Base-by-base conservation (phyloP, 1,140 invertebrate species). In the Drosophila takahashii region DNA sequence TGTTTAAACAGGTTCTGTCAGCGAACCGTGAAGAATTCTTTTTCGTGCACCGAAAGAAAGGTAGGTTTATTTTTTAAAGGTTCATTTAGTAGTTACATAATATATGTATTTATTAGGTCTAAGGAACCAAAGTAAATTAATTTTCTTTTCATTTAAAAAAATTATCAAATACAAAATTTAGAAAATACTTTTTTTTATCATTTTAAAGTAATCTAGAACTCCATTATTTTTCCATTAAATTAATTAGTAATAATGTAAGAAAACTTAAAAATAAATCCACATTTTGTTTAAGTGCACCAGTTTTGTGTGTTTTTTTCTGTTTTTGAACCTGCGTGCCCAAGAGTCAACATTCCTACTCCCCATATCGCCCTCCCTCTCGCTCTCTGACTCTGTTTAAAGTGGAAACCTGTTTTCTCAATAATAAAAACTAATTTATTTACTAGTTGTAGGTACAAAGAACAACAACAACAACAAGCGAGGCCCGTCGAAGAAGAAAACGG, bases 351-450 rank as follows among this genome's bases (percentile, higher is more conserved):
- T 51, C 50, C 67, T 26, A 32, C 47, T 50, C 47, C 47, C 27
- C 15, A 10, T 50, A 37, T 54, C 36, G 26, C 34, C 22, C 22
- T 48, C 34, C 22, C 39, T 45, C 48, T 56, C 36, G n/a, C 26
- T 53, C 26, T 53, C 48, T 50, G 66, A 27, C 32, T 72, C 36
- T 32, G 45, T 75, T 61, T 42, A 47, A 74, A 61, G 48, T 53
- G 60, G 45, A 87, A 86, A 86, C 83, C 83, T 87, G 83, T 86
- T 75, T 66, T 83, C 75, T 54, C 83, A 83, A 86, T 87, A 86
- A 86, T 87, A 86, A 86, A 86, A 87, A 86, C 83, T 86, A 86
- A 86, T 86, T 86, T 86, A 87, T 86, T 86, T 87, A 86, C 83
- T 87, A 86, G 83, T 62, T 87, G 81, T 86, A 81, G 81, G 81